Conservation (phyloP, 2,888 invertebrate species). For the Zootermopsis nevadensis region DNA sequence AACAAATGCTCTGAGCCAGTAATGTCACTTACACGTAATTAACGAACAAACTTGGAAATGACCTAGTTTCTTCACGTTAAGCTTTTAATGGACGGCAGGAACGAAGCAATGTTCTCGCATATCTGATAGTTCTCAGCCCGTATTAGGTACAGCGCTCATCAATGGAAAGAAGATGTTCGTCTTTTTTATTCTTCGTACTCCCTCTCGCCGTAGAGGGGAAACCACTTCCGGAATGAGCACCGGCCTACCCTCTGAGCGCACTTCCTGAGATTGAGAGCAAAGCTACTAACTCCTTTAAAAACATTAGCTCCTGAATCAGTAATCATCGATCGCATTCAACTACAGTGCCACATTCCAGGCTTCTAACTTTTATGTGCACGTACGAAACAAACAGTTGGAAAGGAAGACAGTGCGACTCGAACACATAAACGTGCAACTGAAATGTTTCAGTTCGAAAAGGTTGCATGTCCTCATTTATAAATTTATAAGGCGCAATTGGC, state of each 20-base stretch:
- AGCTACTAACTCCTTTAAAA: conserved; percentile 31
- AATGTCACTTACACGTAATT: neutral
- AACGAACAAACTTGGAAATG: neutral
- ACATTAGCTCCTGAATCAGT: neutral
- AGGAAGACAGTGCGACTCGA: no score
- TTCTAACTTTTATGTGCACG: no score
- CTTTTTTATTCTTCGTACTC: conserved; percentile 2
- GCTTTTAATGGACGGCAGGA: neutral
- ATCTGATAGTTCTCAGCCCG: neutral
- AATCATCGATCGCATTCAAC: neutral
- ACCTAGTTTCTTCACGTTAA: neutral
- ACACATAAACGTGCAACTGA: no score
- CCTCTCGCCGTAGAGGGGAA: conserved; percentile 40
- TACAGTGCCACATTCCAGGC: no score
- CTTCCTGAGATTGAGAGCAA: conserved; percentile 51
- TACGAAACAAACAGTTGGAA: no score
- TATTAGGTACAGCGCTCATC: conserved; percentile 21
- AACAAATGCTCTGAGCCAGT: no score
- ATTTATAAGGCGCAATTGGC: no score
- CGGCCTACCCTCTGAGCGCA: conserved; percentile 44
- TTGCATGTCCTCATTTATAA: no score
- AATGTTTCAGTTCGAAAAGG: no score
- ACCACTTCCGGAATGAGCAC: conserved; percentile 54
- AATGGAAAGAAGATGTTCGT: neutral
- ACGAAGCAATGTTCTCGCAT: neutral